phyloP scores from a whole-genome alignment of 2,888 invertebrate genomes.

The Pseudococcus longispinus region DNA sequence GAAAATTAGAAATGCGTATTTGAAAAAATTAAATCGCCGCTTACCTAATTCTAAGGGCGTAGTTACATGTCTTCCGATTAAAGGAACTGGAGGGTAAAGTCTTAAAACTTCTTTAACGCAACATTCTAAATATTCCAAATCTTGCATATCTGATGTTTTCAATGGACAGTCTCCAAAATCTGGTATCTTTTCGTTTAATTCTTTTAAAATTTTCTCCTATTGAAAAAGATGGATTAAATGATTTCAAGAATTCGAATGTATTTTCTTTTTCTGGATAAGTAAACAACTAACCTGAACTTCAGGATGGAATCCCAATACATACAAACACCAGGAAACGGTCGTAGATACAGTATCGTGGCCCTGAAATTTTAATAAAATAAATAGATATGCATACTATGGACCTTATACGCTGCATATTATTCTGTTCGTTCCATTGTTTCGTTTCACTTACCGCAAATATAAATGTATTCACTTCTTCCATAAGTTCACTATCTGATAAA shows the following conservation, averaged over 20 bases:
- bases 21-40: background rate
- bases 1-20: background rate
- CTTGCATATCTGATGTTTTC: constrained; percentile 59
- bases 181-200: constrained; percentile 59
- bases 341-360: constrained; percentile 60
- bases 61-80: constrained; percentile 61
- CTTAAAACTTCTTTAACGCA: constrained; percentile 62
- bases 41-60: constrained; percentile 60
- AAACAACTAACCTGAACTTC: constrained; percentile 58
- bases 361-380: constrained; percentile 57
- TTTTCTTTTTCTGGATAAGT: background rate
- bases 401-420: background rate
- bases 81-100: constrained; percentile 61
- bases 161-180: constrained; percentile 59
- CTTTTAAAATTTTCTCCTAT: constrained; percentile 58
- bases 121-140: constrained; percentile 61
- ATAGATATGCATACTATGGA: background rate
- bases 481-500: constrained; percentile 60
- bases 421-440: background rate
- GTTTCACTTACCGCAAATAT: constrained; percentile 60
- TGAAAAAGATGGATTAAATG: background rate
- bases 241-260: too few relatives aligned
- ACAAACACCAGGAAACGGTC: constrained; percentile 59
- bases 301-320: constrained; percentile 59
- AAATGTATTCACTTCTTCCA: constrained; percentile 61